Evolutionary conservation across 2,113 vertebrate genomes (phyloP), one percentile per base, ranked within the genome.

Genomic region (Chiloscyllium plagiosum): DNA sequence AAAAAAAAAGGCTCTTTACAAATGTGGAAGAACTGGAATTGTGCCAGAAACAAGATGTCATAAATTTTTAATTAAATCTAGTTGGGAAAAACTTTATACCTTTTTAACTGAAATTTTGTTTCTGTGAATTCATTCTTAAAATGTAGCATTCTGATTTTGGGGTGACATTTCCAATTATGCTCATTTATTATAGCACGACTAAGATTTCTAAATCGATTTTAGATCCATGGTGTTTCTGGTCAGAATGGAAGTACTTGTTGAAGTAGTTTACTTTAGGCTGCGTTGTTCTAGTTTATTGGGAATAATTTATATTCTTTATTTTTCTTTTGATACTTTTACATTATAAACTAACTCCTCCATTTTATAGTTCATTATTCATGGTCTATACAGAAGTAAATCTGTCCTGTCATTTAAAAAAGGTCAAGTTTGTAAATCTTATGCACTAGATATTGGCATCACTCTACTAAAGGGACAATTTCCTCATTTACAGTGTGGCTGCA

Each of bases 61-160:
- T 61, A 66, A 37, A 66, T 22, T 66, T 93, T n/a, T 33, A 37
- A 95, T 78, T n/a, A 33, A 12, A 83, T 29, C 61, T 68, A 26
- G n/a, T n/a, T 2, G 42, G 52, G 20, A 12, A 15, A 52, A 72
- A 10, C 1, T 69, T 47, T 37, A 65, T 37, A 29, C 13, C 19
- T 65, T 24, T n/a, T 13, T 96, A 6, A 97, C 96, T 96, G 24
- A 95, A 95, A 78, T 47, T 3, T 72, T 95, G 68, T 72, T n/a
- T 10, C 2, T 66, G 12, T 66, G 19, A n/a, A 37, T 61, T 20
- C 29, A 15, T n/a, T 61, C 72, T 33, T n/a, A 56, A 61, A 17
- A 61, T 52, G 12, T 47, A 87, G 20, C 33, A 20, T n/a, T 66
- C 5, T 66, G 56, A n/a, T 61, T 70, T 52, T 8, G 8, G 47